Percentiles rank a stretch among this genome's conserved stretches.
Conservation (phyloP, 1,140 invertebrate species). For the Cotesia glomerata region DNA sequence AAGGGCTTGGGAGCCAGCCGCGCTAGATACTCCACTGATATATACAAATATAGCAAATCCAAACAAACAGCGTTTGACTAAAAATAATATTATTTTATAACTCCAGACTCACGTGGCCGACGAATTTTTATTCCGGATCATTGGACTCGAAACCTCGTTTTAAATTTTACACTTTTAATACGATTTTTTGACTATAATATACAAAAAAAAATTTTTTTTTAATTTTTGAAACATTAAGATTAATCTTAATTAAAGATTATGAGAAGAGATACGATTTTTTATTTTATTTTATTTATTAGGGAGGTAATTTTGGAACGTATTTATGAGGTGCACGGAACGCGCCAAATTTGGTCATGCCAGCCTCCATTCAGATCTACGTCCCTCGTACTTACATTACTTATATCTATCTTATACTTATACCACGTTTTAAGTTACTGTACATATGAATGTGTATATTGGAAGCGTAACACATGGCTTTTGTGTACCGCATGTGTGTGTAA, state of each 20-base stretch:
- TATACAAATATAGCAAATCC: slow-evolving; percentile 29
- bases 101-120: slow-evolving; percentile 12
- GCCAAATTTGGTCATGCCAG: slow-evolving; percentile 35
- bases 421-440: not conserved
- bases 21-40: not conserved
- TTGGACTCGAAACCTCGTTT: not conserved
- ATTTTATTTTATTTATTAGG: too few species aligned
- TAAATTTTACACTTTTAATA: too few species aligned
- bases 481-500: not conserved
- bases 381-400: not conserved
- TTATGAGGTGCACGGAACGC: slow-evolving; percentile 23
- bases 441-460: too few species aligned
- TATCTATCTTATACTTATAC: not conserved
- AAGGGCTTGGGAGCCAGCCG: too few species aligned
- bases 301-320: not conserved
- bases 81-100: slow-evolving; percentile 27
- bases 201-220: too few species aligned
- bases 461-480: too few species aligned
- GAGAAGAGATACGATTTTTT: too few species aligned
- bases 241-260: too few species aligned
- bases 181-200: too few species aligned
- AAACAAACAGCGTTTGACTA: slow-evolving; percentile 33
- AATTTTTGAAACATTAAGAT: too few species aligned
- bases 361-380: slow-evolving; percentile 15
- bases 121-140: slow-evolving; percentile 5